Evolutionary conservation across 1,140 invertebrate species (phyloP), one percentile per base, ranked within the genome.

Genomic region (Neoseiulus cucumeris): DNA sequence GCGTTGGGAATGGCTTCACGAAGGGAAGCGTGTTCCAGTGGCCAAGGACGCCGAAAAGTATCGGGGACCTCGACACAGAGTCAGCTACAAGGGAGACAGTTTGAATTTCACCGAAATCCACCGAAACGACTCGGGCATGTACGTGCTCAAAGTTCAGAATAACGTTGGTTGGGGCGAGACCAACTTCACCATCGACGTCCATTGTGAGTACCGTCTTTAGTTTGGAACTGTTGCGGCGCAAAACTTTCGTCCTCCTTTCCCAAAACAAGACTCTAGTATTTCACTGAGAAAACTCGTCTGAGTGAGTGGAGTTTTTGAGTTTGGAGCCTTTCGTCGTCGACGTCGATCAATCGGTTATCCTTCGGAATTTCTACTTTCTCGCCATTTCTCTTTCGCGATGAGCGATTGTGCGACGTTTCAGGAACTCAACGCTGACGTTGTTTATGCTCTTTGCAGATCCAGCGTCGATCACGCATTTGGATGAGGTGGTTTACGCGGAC

Each of bases 21-120:
- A 59, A 25, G 51, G 51, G 14, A 59, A 33, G 22, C 51, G 51
- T 20, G 33, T 59, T 59, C 51, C 51, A 25, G 25, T 59, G 22
- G 51, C 51, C 51, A 59, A 59, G 9, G 51, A 59, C 25, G 25
- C 51, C 51, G 51, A 59, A 25, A 25, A 59, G 33, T 59, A 59
- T 25, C 17, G 51, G 14, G 51, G 51, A 5, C 51, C 51, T 17
- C 25, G 51, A 9, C 51, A 59, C 22, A 12, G 51, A 59, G 33
- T 59, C 22, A 59, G 25, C 9, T 59, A 59, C 51, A 25, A 33
- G 22, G 33, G 17, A 25, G 51, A 59, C 33, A 33, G 25, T 25
- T 33, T 59, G 25, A 59, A 59, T 20, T 59, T 59, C 51, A 59
- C 51, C 33, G 51, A 59, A 25, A 59, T 59, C 33, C 51, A 59